Evolutionary conservation across 2,888 invertebrate genomes (phyloP).

Genomic region (Chouioia cunea): DNA sequence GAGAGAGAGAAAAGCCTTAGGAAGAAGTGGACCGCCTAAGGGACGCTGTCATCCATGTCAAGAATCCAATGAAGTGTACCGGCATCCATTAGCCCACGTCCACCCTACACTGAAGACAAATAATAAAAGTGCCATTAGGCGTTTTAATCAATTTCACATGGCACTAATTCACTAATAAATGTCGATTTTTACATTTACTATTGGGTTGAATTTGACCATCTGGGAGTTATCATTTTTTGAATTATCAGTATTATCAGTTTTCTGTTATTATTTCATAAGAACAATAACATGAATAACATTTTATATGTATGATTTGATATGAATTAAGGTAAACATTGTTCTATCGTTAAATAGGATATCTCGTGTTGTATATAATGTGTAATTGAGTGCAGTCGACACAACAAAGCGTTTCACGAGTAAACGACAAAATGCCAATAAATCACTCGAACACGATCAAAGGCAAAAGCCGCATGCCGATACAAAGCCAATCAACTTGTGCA

Average conservation of each 20-base stretch:
- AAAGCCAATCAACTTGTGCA: constrained; percentile 19
- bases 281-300: too few relatives aligned
- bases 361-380: too few relatives aligned
- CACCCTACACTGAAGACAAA: constrained; percentile 55
- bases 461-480: constrained; percentile 6
- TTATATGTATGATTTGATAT: too few relatives aligned
- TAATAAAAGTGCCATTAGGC: constrained; percentile 68
- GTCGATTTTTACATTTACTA: constrained; percentile 44
- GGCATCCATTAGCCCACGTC: constrained; percentile 55
- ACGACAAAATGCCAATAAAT: too few relatives aligned
- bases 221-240: neutral
- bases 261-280: too few relatives aligned
- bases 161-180: constrained; percentile 57
- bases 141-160: constrained; percentile 49
- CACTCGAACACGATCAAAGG: constrained; percentile 4
- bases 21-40: constrained; percentile 51
- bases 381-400: too few relatives aligned
- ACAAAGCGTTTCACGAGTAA: too few relatives aligned
- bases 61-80: constrained; percentile 64
- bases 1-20: constrained; percentile 30
- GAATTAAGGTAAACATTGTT: too few relatives aligned
- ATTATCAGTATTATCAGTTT: too few relatives aligned
- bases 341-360: too few relatives aligned
- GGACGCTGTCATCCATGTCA: constrained; percentile 63
- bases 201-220: constrained; percentile 23